Evolutionary conservation across 2,797 vertebrate species (phyloP).

Genomic region (Galaxias olidus): DNA sequence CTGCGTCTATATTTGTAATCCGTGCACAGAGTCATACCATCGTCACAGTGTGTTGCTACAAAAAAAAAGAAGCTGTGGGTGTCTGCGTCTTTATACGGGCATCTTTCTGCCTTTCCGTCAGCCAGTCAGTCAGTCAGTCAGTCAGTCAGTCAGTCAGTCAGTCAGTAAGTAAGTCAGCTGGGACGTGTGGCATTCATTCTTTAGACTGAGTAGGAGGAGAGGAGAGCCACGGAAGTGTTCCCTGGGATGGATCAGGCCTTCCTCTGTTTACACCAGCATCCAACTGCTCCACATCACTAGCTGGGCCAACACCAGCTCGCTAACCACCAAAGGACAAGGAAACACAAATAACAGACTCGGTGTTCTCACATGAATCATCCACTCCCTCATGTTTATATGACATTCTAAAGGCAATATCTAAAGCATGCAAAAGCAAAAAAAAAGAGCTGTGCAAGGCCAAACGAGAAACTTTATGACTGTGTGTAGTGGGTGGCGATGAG

Average conservation of each 20-base stretch:
- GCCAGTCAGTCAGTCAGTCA: slow-evolving; percentile 18
- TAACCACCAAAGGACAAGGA: neutral
- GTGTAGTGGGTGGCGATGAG: slow-evolving; percentile 7
- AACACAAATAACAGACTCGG: neutral
- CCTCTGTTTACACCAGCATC: slow-evolving; percentile 53
- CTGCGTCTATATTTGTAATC: slow-evolving; percentile 2
- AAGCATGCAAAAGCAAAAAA: too few relatives aligned
- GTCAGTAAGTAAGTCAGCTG: slow-evolving; percentile 23
- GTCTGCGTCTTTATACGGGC: slow-evolving; percentile 22
- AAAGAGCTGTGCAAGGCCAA: too few relatives aligned
- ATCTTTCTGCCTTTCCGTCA: neutral
- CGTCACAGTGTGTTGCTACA: slow-evolving; percentile 1
- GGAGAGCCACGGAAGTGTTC: slow-evolving; percentile 15
- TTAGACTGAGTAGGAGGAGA: slow-evolving; percentile 40
- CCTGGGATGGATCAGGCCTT: slow-evolving; percentile 37
- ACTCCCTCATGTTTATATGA: neutral
- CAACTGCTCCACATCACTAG: slow-evolving; percentile 25
- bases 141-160: too few relatives aligned
- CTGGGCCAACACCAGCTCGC: neutral
- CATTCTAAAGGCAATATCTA: neutral
- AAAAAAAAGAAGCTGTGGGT: slow-evolving; percentile 14
- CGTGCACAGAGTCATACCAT: neutral
- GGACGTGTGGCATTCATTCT: slow-evolving; percentile 27
- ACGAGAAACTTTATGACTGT: too few relatives aligned
- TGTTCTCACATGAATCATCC: neutral